Base-by-base conservation (phyloP, 2,888 invertebrate species). In the Augochlorella aurata region DNA sequence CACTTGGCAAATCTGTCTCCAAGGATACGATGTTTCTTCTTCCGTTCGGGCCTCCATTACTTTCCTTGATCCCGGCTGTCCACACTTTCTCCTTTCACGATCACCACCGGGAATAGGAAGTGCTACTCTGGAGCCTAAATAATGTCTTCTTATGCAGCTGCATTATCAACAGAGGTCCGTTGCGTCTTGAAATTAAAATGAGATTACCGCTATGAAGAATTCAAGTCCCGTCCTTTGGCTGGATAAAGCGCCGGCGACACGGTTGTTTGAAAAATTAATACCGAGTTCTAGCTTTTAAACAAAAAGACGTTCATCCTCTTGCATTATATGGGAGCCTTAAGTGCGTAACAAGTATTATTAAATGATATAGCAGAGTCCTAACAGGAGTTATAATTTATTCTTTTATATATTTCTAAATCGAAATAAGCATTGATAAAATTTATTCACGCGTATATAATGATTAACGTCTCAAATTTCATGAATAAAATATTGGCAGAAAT, bases 51-150 rank as follows among this genome's bases (percentile, higher is more conserved):
- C 44, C 58, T 71, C 58, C 52, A 66, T 74, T 67, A 38, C 24
- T 74, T 52, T 74, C n/a, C 29, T n/a, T 52, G 78, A 74, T 71
- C 67, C 52, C 0, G n/a, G 5, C 47, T 47, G 44, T 29, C 65
- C 12, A 21, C 29, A 21, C 1, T n/a, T 24, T 14, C n/a, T 14
- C 21, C 12, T 9, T 18, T 14, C 24, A 44, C 54, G 10, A 58
- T n/a, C 29, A n/a, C 69, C 63, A 0, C 0, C 24, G 68, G 49
- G 54, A 63, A 61, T 29, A 58, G n/a, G 52, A 52, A 73, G 0
- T 44, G 7, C 29, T 12, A 8, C 18, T n/a, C n/a, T 45, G 63
- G 0, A 21, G n/a, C 73, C 18, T 78, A 66, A 74, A 70, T 70
- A 67, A 47, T 49, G 45, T 63, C 52, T 58, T 16, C 52, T 61